A percentile compares a stretch with the other conserved stretches of the same genome.
phyloP scores from a whole-genome alignment of 2,888 invertebrate species.

The Scaptomyza cyrtandrae region DNA sequence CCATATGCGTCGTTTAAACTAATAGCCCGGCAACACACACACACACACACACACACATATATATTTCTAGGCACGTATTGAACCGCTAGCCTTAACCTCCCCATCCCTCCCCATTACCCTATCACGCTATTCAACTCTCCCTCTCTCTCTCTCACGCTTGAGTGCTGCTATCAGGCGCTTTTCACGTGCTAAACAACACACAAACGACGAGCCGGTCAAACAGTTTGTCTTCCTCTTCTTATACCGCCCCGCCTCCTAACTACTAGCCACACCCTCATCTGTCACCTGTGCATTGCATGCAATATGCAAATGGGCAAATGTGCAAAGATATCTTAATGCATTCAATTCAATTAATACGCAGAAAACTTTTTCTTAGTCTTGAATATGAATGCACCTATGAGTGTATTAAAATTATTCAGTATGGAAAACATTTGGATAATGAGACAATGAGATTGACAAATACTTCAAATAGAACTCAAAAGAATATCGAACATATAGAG shows the following conservation, averaged over 20 bases:
- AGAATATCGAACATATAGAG: too few relatives aligned
- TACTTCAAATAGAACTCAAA: too few relatives aligned
- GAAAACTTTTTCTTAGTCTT: neutral
- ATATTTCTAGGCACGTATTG: conserved; percentile 56
- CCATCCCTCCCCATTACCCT: neutral
- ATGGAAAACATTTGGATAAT: too few relatives aligned
- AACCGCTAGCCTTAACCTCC: conserved; percentile 14
- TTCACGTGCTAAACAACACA: conserved; percentile 51
- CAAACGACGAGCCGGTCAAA: conserved; percentile 6
- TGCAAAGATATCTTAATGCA: conserved; percentile 55
- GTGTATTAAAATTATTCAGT: neutral
- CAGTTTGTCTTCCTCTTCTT: neutral
- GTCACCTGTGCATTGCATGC: conserved; percentile 20
- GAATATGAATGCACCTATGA: neutral
- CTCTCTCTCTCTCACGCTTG: conserved; percentile 16
- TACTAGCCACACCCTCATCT: conserved; percentile 33
- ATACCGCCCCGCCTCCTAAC: neutral
- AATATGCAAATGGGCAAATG: conserved; percentile 43
- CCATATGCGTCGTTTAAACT: conserved; percentile 38
- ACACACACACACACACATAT: neutral
- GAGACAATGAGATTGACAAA: too few relatives aligned
- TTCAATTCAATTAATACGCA: conserved; percentile 49
- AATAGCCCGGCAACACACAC: conserved; percentile 32
- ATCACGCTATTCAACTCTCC: too few relatives aligned
- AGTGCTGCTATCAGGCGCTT: conserved; percentile 49